Evolutionary conservation across 1,140 invertebrate genomes (phyloP).

Genomic region (Ips typographus): DNA sequence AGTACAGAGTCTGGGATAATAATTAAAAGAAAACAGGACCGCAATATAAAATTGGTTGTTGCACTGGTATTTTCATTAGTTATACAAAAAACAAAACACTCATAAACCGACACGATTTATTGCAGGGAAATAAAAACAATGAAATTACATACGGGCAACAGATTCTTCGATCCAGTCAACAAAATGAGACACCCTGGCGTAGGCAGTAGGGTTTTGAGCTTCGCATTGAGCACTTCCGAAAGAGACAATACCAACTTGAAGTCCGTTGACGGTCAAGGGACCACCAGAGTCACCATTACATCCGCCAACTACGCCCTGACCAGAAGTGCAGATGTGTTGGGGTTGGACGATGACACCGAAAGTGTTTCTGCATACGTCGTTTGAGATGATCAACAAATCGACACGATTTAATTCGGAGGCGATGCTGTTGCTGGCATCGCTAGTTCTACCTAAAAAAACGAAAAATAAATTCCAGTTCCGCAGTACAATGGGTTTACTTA

Average conservation of each 20-base stretch:
- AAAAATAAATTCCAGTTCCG: slow-evolving; percentile 1
- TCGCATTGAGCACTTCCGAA: slow-evolving; percentile 20
- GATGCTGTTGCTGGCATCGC: slow-evolving; percentile 5
- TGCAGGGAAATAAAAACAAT: background rate
- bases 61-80: too few species aligned
- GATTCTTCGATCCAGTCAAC: slow-evolving; percentile 15
- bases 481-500: slow-evolving; percentile 2
- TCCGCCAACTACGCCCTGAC: slow-evolving; percentile 12
- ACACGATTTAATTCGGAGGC: slow-evolving; percentile 7
- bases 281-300: slow-evolving; percentile 35
- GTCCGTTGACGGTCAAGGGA: slow-evolving; percentile 15
- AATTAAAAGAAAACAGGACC: too few species aligned
- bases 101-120: background rate
- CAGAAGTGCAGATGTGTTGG: slow-evolving; percentile 29
- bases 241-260: slow-evolving; percentile 34
- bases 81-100: too few species aligned
- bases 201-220: slow-evolving; percentile 18
- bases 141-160: too few species aligned
- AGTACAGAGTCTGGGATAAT: too few species aligned
- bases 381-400: slow-evolving; percentile 11
- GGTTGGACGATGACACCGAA: background rate
- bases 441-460: slow-evolving; percentile 15
- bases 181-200: slow-evolving; percentile 34
- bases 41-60: too few species aligned
- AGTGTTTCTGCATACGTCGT: slow-evolving; percentile 9